These are phyloP conservation scores for Sphaerophoria taeniata DNA, from an alignment of 2,888 invertebrate species.

Conservation along the genomic window DNA sequence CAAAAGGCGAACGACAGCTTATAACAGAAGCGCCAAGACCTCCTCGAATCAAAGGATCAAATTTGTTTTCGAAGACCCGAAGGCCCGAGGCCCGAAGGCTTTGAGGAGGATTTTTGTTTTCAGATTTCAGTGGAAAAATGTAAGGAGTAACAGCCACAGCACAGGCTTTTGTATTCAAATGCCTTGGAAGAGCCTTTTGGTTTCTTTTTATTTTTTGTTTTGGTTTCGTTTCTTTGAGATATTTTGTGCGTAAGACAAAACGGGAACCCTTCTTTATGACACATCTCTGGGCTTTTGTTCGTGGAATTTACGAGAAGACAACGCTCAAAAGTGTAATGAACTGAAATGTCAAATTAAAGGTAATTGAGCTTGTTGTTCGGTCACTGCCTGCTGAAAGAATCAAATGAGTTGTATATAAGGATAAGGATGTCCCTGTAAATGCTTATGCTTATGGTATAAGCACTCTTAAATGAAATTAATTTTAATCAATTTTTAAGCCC, in stretches of 20 bases:
- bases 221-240: neutral
- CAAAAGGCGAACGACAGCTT: conserved; percentile 58
- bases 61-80: conserved; percentile 39
- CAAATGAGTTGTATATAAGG: no score
- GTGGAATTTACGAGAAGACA: conserved; percentile 37
- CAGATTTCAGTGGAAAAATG: conserved; percentile 57
- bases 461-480: no score
- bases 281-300: conserved; percentile 19
- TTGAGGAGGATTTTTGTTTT: neutral
- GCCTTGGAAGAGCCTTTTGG: conserved; percentile 28
- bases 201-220: neutral
- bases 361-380: neutral
- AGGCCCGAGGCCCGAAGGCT: neutral
- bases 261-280: conserved; percentile 27
- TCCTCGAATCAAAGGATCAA: conserved; percentile 68
- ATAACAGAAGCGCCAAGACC: conserved; percentile 65
- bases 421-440: no score
- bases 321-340: neutral
- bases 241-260: neutral
- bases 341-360: conserved; percentile 20
- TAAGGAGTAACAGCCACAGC: conserved; percentile 37
- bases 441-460: no score
- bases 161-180: conserved; percentile 42
- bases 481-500: no score
- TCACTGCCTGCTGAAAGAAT: no score